These are phyloP conservation scores for Emmelina monodactyla DNA, from an alignment of 2,888 invertebrate species.

Conservation along the genomic window DNA sequence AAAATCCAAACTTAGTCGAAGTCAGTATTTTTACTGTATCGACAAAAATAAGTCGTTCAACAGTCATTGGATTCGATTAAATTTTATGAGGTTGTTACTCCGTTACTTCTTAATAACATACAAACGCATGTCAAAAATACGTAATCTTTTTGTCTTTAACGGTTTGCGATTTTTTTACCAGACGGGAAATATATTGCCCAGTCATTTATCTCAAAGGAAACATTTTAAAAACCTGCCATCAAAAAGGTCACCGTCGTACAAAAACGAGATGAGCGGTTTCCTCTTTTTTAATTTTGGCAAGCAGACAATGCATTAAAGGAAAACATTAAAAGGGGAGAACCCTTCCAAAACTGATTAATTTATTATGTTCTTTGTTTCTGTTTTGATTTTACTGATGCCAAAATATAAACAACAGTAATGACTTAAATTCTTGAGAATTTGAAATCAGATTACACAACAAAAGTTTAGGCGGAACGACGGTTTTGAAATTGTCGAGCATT, in stretches of 20 bases:
- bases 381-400: conserved; percentile 49
- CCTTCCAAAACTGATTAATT: conserved; percentile 58
- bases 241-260: conserved; percentile 40
- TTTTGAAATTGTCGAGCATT: no score
- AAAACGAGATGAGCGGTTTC: conserved; percentile 43
- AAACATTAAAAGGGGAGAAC: conserved; percentile 55
- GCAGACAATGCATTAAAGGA: conserved; percentile 59
- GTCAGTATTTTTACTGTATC: neutral
- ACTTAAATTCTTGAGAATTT: no score
- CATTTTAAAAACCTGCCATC: conserved; percentile 11
- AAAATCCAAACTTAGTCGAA: no score
- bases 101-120: no score
- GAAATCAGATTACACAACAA: no score
- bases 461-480: no score
- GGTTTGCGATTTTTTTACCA: neutral
- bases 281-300: conserved; percentile 60
- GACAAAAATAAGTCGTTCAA: neutral
- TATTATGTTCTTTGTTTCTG: conserved; percentile 60
- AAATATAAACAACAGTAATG: no score
- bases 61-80: no score
- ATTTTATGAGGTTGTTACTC: no score
- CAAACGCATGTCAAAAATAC: no score
- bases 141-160: no score
- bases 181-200: neutral
- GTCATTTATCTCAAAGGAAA: neutral